Evolutionary conservation across 1,140 invertebrate species (phyloP), one percentile per base, ranked within the genome.

Genomic region (Ceratina calcarata): DNA sequence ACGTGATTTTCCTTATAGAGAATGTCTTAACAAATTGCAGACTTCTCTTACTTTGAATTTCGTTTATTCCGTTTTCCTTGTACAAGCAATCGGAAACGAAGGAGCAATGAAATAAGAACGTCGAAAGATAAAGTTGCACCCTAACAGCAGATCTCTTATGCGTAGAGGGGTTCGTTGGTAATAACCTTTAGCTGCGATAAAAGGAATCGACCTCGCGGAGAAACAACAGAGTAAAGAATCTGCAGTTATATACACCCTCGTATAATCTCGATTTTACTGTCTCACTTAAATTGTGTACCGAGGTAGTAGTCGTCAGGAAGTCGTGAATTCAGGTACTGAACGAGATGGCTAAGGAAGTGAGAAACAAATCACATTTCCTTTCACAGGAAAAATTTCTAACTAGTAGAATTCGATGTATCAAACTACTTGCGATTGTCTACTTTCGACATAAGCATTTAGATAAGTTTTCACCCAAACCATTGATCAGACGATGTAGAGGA

Each of bases 141-240:
- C 15, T 57, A 45, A 60, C 24, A 55, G 45, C 20, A 58, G 58
- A 70, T 67, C 60, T 75, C 27, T 70, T 8, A 13, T 15, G 16
- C 3, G 1, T 6, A 32, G 24, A 69, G 55, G 51, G 64, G 64
- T 12, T 74, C n/a, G 62, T 27, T 10, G 76, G 81, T 81, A 85
- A 85, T 88, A 89, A 89, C 58, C 67, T 89, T 87, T 86, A 89
- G 68, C 74, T 66, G 72, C 88, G 78, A 89, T 89, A 89, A 90
- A 90, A 90, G 70, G 78, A 86, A 86, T 87, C 75, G 67, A 72
- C 68, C 61, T 86, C 80, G 75, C 62, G 15, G 57, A 32, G 77
- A 80, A 82, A 79, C 55, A 68, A 80, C 72, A 71, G 74, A 76
- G 64, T 75, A 78, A 82, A 80, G 62, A 45, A 27, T 60, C 64